phyloP scores from a whole-genome alignment of 1,140 invertebrate species.

The Caenorhabditis latens region DNA sequence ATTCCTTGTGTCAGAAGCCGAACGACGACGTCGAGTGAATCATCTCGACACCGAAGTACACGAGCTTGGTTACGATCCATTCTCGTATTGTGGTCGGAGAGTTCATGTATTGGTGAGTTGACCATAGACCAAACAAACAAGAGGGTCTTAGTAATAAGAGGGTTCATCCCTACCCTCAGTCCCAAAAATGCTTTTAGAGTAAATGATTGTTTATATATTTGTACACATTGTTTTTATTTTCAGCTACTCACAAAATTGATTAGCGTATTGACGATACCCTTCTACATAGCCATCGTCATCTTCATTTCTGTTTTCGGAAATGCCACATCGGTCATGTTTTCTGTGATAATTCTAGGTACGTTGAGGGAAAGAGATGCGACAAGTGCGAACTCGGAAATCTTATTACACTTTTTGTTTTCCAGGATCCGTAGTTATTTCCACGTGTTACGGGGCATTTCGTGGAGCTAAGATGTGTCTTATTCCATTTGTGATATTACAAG shows the following conservation, averaged over 20 bases:
- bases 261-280: constrained; percentile 50
- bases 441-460: constrained; percentile 31
- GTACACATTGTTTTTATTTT: not conserved
- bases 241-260: constrained; percentile 49
- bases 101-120: constrained; percentile 43
- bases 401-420: not conserved
- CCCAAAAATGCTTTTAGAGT: not conserved
- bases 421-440: constrained; percentile 24
- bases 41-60: constrained; percentile 31
- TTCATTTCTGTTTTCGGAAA: constrained; percentile 46
- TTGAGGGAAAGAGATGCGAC: not conserved
- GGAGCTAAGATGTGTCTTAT: constrained; percentile 43
- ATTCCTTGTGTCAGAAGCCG: constrained; percentile 33
- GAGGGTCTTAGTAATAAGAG: not conserved
- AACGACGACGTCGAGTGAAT: constrained; percentile 9
- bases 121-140: not conserved
- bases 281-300: constrained; percentile 44
- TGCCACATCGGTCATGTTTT: constrained; percentile 34
- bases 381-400: not conserved
- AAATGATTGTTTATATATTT: not conserved
- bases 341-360: constrained; percentile 43
- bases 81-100: constrained; percentile 26
- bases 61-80: constrained; percentile 33
- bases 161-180: not conserved
- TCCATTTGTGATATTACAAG: constrained; percentile 46